Evolutionary conservation across 2,888 invertebrate genomes (phyloP).

Genomic region (Xylophagus ater): DNA sequence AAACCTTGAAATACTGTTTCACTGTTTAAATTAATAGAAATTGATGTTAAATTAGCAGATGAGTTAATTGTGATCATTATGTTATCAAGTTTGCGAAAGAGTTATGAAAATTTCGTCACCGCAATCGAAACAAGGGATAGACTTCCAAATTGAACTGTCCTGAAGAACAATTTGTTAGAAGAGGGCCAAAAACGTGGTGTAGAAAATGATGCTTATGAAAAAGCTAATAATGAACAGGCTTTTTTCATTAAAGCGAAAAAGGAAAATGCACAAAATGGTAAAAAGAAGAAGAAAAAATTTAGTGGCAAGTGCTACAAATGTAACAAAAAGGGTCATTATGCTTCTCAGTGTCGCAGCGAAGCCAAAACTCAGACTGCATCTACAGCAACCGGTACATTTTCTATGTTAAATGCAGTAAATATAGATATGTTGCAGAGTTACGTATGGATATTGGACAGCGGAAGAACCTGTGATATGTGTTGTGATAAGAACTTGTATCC

Average conservation of each 20-base stretch:
- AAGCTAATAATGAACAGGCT: slow-evolving; percentile 9
- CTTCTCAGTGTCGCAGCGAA: not conserved
- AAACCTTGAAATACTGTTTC: too few relatives aligned
- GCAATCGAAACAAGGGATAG: slow-evolving; percentile 9
- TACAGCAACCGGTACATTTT: not conserved
- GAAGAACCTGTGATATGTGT: not conserved
- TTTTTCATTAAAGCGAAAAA: too few relatives aligned
- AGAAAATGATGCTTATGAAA: slow-evolving; percentile 3
- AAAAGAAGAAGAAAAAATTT: not conserved
- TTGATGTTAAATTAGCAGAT: too few relatives aligned
- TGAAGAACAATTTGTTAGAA: slow-evolving; percentile 14
- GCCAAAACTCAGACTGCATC: not conserved
- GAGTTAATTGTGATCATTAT: too few relatives aligned
- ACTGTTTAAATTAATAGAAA: too few relatives aligned
- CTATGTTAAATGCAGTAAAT: too few relatives aligned
- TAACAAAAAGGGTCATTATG: slow-evolving; percentile 9
- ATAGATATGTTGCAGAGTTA: not conserved
- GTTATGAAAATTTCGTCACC: too few relatives aligned
- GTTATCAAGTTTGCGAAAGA: too few relatives aligned
- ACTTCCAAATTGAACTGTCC: not conserved
- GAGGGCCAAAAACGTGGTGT: too few relatives aligned
- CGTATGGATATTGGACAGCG: not conserved
- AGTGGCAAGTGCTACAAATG: slow-evolving; percentile 10
- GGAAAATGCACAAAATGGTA: too few relatives aligned
- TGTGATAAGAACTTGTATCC: not conserved